Base-by-base conservation (phyloP, 2,113 vertebrate genomes). In the Rhizomys pruinosus region DNA sequence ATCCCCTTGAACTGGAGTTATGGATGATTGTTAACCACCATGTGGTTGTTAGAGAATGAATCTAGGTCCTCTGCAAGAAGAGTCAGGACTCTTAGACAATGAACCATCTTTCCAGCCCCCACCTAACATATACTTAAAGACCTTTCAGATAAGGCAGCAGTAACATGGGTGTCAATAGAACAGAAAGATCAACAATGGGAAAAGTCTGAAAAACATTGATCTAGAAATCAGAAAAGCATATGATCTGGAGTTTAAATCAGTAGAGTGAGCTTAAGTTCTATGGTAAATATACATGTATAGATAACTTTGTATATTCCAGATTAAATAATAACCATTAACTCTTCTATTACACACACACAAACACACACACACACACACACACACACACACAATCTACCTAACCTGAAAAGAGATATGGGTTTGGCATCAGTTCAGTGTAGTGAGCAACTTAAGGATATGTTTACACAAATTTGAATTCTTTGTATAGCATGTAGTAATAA, bases 111-210 rank as follows among this genome's bases (percentile, higher is more conserved):
- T n/a, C n/a, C n/a, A n/a, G n/a, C n/a, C n/a, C n/a, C n/a, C n/a
- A n/a, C n/a, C n/a, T n/a, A n/a, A n/a, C n/a, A n/a, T n/a, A 32
- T 69, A 23, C 13, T 11, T 32, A 81, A 68, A 71, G 29, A 9
- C 5, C 2, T 39, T 1, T 47, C 10, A 34, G 25, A 23, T 12
- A 76, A 63, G 0, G 17, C 3, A 32, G 39, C 2, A 1, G 2
- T n/a, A 22, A 32, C 32, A 57, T 22, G n/a, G 6, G 64, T n/a
- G n/a, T 63, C 22, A 79, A 1, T 19, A 87, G 32, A 76, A 81
- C 20, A 39, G 39, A 37, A 20, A 61, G 47, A 47, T 4, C 2
- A 34, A 20, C 7, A 16, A 23, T 23, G 42, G 37, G 13, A 0
- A 17, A 71, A 4, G 4, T 34, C 27, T 27, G 37, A 39, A 4